Percentiles rank a stretch among this genome's conserved stretches.
Conservation (phyloP, 2,113 vertebrate species). For the Nesoenas mayeri region DNA sequence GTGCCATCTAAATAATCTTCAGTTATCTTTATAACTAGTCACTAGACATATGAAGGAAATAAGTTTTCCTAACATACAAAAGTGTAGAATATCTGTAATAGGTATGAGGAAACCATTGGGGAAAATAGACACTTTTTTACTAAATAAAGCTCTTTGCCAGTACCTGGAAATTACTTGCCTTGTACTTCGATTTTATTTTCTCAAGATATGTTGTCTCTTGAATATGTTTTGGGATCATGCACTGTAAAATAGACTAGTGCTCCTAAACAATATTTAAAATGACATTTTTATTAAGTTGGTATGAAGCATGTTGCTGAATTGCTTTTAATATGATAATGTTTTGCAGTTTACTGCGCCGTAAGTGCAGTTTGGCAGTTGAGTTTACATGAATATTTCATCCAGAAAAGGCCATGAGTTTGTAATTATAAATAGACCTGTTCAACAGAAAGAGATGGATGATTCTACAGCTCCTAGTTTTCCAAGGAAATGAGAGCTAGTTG, state of each 20-base stretch:
- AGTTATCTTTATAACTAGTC: not conserved
- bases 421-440: constrained; percentile 73
- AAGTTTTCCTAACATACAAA: not conserved
- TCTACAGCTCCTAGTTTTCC: constrained; percentile 43
- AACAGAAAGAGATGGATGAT: constrained; percentile 62
- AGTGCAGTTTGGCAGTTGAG: constrained; percentile 70
- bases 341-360: constrained; percentile 70
- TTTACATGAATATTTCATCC: constrained; percentile 78
- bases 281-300: constrained; percentile 76
- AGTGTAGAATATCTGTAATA: not conserved
- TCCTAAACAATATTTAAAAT: constrained; percentile 76
- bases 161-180: not conserved
- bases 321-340: constrained; percentile 77
- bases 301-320: constrained; percentile 67
- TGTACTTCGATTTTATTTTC: constrained; percentile 52
- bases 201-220: constrained; percentile 43
- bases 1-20: not conserved
- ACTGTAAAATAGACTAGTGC: constrained; percentile 54
- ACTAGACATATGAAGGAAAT: no score
- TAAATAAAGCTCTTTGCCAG: not conserved
- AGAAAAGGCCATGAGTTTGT: constrained; percentile 69
- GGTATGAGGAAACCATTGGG: not conserved
- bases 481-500: not conserved
- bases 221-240: constrained; percentile 36
- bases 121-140: not conserved